Evolutionary conservation across 2,888 invertebrate species (phyloP).

Genomic region (Oscheius myriophilus): DNA sequence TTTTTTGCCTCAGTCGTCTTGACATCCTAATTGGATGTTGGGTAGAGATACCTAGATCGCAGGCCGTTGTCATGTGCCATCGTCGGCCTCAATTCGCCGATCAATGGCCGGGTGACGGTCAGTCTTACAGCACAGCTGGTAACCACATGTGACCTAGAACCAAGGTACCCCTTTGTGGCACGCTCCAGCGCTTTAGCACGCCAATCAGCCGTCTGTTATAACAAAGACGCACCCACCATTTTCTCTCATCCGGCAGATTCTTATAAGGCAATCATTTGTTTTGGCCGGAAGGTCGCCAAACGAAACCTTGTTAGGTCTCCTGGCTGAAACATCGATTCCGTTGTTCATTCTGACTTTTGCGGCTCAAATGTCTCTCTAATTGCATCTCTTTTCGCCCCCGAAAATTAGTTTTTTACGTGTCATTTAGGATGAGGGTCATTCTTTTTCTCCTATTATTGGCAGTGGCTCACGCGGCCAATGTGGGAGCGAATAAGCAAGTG

Average conservation of each 20-base stretch:
- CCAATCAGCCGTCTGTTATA: too few species aligned
- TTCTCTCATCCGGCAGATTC: too few species aligned
- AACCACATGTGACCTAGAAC: conserved; percentile 14
- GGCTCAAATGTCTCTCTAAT: conserved; percentile 5
- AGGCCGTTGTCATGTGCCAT: too few species aligned
- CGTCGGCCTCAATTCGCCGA: background rate
- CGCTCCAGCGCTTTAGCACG: too few species aligned
- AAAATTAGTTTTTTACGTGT: background rate
- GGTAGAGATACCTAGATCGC: too few species aligned
- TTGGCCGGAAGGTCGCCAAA: too few species aligned
- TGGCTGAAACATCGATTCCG: conserved; percentile 1
- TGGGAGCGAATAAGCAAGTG: conserved; percentile 3
- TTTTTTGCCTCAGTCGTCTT: too few species aligned
- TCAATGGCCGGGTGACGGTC: conserved; percentile 19
- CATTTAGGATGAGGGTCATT: conserved; percentile 18
- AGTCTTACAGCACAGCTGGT: conserved; percentile 15
- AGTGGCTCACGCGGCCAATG: background rate
- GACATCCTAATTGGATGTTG: too few species aligned
- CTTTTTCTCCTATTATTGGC: conserved; percentile 6
- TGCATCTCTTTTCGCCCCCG: background rate
- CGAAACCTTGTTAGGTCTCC: too few species aligned
- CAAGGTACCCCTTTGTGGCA: too few species aligned
- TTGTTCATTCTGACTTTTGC: background rate
- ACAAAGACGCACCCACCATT: too few species aligned
- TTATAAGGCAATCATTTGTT: too few species aligned